Evolutionary conservation across 2,113 vertebrate genomes (phyloP), one percentile per base, ranked within the genome.

Genomic region (Thalassarche chlororhynchos): DNA sequence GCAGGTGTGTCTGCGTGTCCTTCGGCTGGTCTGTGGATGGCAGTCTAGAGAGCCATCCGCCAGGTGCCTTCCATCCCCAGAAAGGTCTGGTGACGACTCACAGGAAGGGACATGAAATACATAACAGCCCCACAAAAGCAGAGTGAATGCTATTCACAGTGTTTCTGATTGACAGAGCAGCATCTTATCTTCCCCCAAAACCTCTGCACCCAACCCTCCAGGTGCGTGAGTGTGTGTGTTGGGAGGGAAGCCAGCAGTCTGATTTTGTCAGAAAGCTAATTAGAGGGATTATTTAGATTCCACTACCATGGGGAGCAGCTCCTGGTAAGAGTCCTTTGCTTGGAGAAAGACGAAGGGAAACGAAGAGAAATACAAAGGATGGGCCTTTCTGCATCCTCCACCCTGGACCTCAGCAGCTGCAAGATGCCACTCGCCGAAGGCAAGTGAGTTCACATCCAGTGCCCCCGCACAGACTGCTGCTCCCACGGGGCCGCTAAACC

Each of bases 231-330:
- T 52, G 42, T 20, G 28, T 44, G 42, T 12, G 40, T 4, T 88
- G 78, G 87, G 57, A 92, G 58, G 23, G 49, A 65, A 91, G 85
- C 77, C 71, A 69, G 66, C 19, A 76, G 74, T 29, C 74, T 82
- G 44, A 79, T 84, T 93, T 83, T 87, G 77, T 83, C 87, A 74
- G 77, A 69, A 69, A 87, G 52, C 14, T 87, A 68, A 78, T 92
- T 75, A 94, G 82, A 95, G 38, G n/a, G 51, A 71, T 96, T 75
- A 71, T 91, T 96, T 79, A 71, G 78, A 94, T 91, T 78, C 85
- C 61, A 85, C 32, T 71, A 21, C 51, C 1, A 1, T 19, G 36
- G 38, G 69, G 77, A 95, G 46, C 72, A 91, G 64, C 68, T 89
- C 60, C 49, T 80, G 58, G 10, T 74, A 80, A 38, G 1, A 24